A percentile compares a stretch with the other conserved stretches of the same genome.
Evolutionary conservation across 2,113 vertebrate species (phyloP).

Genomic region (Calidris pygmaea): DNA sequence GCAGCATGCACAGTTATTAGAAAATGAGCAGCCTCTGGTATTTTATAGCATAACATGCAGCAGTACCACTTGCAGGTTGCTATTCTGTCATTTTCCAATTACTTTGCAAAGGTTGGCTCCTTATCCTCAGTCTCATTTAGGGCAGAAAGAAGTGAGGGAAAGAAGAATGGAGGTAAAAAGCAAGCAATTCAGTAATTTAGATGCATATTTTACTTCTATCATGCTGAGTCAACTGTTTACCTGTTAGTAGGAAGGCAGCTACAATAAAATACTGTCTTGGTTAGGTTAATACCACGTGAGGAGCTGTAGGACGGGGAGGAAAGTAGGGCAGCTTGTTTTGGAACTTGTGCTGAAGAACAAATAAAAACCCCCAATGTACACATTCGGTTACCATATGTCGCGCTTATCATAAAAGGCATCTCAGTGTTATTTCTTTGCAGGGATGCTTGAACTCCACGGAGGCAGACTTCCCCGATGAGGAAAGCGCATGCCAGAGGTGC

Average conservation of each 20-base stretch:
- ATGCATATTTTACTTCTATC: slow-evolving; percentile 4
- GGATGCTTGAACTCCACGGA: neutral
- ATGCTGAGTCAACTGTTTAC: slow-evolving; percentile 6
- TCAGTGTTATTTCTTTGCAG: slow-evolving; percentile 15
- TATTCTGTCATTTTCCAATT: neutral
- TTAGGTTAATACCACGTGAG: neutral
- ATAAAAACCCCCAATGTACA: slow-evolving; percentile 58
- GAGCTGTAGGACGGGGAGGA: neutral
- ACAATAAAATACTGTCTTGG: neutral
- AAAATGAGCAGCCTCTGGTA: neutral
- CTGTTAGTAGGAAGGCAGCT: neutral
- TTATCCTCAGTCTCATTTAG: neutral
- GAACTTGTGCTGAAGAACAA: slow-evolving; percentile 44
- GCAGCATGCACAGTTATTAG: neutral
- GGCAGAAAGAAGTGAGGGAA: neutral
- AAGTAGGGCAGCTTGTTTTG: slow-evolving; percentile 56
- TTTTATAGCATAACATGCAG: neutral
- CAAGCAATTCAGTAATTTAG: neutral
- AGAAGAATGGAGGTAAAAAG: neutral
- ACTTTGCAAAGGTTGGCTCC: neutral
- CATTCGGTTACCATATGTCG: slow-evolving; percentile 43
- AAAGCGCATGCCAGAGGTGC: neutral
- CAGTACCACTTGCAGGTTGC: neutral
- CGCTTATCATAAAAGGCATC: slow-evolving; percentile 29
- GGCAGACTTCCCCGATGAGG: neutral